phyloP scores from a whole-genome alignment of 2,113 vertebrate genomes.

The Manacus vitellinus region DNA sequence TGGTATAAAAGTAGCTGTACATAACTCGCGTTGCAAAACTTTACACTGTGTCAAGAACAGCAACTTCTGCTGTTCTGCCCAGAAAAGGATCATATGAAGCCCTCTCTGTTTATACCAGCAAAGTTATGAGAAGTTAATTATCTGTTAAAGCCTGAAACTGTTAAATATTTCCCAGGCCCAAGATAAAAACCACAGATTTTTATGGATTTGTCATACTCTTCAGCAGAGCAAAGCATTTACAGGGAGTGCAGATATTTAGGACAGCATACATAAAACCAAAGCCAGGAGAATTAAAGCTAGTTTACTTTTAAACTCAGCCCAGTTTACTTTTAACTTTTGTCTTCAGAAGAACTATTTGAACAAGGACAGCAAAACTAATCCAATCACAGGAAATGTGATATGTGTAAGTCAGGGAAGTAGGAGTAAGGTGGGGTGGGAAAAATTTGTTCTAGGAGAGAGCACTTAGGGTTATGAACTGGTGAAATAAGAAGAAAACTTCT shows the following conservation, averaged over 20 bases:
- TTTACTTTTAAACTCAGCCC: slow-evolving; percentile 29
- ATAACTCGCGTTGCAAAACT: background rate
- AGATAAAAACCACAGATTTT: background rate
- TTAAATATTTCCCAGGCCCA: background rate
- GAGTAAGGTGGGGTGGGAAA: background rate
- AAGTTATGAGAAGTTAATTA: background rate
- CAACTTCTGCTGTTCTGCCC: background rate
- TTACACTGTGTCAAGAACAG: background rate
- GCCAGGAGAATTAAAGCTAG: background rate
- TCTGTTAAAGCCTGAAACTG: background rate
- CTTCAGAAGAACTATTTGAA: background rate
- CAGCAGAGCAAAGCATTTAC: background rate
- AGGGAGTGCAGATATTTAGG: background rate
- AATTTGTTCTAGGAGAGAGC: background rate
- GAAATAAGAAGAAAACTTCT: background rate
- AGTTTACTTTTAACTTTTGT: slow-evolving; percentile 21
- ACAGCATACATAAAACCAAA: background rate
- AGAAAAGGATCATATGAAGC: background rate
- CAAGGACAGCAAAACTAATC: slow-evolving; percentile 11
- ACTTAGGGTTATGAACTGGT: background rate
- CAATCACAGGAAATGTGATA: background rate
- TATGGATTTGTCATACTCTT: background rate
- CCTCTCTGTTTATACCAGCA: background rate
- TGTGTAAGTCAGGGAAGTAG: background rate
- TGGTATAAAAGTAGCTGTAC: background rate